phyloP scores from a whole-genome alignment of 1,140 invertebrate genomes.

The Teleogryllus occipitalis region DNA sequence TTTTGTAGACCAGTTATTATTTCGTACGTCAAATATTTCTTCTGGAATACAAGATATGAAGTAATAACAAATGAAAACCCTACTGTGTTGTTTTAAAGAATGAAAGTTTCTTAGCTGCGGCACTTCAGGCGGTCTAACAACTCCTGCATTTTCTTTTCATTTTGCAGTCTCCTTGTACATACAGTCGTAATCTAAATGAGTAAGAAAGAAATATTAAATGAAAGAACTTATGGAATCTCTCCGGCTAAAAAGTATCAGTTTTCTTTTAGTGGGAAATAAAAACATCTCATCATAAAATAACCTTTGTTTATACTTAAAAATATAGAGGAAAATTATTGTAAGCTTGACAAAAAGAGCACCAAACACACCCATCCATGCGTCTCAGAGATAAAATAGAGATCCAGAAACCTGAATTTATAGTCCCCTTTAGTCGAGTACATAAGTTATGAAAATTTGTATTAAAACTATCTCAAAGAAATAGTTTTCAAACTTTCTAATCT shows the following conservation, averaged over 20 bases:
- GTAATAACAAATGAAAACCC: not conserved
- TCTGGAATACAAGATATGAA: not conserved
- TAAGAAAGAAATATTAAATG: not conserved
- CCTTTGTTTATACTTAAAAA: too few relatives aligned
- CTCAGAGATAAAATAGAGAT: too few relatives aligned
- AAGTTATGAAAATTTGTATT: too few relatives aligned
- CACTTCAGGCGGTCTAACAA: not conserved
- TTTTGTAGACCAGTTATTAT: not conserved
- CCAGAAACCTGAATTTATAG: too few relatives aligned
- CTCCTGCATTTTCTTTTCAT: not conserved
- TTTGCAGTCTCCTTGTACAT: not conserved
- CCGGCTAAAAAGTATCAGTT: not conserved
- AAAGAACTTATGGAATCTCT: not conserved
- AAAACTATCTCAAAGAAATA: too few relatives aligned
- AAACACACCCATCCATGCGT: too few relatives aligned
- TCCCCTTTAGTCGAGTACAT: too few relatives aligned
- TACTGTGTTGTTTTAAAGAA: not conserved
- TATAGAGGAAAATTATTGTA: too few relatives aligned
- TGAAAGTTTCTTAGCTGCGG: not conserved
- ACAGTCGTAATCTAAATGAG: not conserved
- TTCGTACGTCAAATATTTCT: not conserved
- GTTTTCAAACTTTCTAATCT: too few relatives aligned
- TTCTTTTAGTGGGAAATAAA: not conserved
- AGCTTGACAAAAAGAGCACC: too few relatives aligned
- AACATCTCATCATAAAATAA: not conserved